Evolutionary conservation across 1,140 invertebrate genomes (phyloP), one percentile per base, ranked within the genome.

Genomic region (Brachionus koreanus): DNA sequence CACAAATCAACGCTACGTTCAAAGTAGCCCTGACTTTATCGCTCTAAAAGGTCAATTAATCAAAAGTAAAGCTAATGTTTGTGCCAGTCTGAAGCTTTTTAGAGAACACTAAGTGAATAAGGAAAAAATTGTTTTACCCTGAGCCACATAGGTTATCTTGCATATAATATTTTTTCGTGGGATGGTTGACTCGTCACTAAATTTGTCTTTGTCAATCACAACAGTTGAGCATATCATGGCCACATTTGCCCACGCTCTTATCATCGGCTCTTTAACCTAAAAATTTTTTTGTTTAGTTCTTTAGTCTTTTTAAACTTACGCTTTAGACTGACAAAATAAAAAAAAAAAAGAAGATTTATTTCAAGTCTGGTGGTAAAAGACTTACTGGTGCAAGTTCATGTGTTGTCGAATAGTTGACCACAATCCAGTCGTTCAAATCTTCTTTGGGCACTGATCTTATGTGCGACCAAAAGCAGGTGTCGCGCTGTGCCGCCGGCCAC

Each of bases 391-490:
- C 92, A 84, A 93, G 92, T 0, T 91, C 85, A 88, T 93, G 91
- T 81, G 93, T 92, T 25, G 94, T 95, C 83, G 96, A 98, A 88
- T 98, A 93, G 89, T 99, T 99, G 86, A 94, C 95, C 46, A 97
- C 96, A 84, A 96, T 93, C 94, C 95, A 98, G 81, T 87, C 86
- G 10, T 87, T 86, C 29, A 82, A 16, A 3, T 82, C 79, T 1
- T 33, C 84, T 23, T 83, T 82, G 1, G 65, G 37, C 10, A 85
- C 84, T n/a, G 85, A 83, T 23, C 94, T 91, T 86, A 97, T 94
- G 88, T 99, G 97, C 12, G 97, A 99, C 97, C 98, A 99, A 89
- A 99, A 99, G 29, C 98, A 90, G 25, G 95, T 94, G 90, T 99
- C 98, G 83, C 98, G 90, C 89, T 99, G 97, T 84, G 96, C 94